Evolutionary conservation across 2,113 vertebrate genomes (phyloP).

Genomic region (Rynchops niger): DNA sequence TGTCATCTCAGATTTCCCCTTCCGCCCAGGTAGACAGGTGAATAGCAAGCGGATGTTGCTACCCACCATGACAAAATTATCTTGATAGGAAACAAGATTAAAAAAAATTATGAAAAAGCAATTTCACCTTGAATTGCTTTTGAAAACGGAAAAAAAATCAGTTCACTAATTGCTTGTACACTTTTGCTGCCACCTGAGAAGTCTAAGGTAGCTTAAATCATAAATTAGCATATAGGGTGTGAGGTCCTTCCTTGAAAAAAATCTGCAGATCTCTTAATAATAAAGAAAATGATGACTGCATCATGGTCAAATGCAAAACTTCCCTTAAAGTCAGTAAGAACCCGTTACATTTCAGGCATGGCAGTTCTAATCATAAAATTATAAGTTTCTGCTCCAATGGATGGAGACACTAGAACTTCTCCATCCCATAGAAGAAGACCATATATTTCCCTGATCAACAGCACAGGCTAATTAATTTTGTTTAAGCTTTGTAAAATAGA

Average conservation of each 20-base stretch:
- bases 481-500: not conserved
- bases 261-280: not conserved
- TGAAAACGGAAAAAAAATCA: not conserved
- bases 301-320: not conserved
- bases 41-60: not conserved
- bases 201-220: not conserved
- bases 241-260: not conserved
- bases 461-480: not conserved
- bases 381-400: not conserved
- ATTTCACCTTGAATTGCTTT: not conserved
- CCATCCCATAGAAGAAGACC: not conserved
- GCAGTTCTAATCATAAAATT: not conserved
- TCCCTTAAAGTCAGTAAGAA: not conserved
- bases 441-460: not conserved
- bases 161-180: not conserved
- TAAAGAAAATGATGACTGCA: not conserved
- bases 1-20: not conserved
- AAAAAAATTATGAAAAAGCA: not conserved
- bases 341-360: not conserved
- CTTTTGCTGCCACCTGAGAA: not conserved
- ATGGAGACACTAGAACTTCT: not conserved
- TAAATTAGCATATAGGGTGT: not conserved
- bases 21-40: not conserved
- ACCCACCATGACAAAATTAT: not conserved
- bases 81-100: not conserved